A percentile compares a stretch with the other conserved stretches of the same genome.
Conservation (phyloP, 2,113 vertebrate genomes). For the Himantopus leucocephalus region DNA sequence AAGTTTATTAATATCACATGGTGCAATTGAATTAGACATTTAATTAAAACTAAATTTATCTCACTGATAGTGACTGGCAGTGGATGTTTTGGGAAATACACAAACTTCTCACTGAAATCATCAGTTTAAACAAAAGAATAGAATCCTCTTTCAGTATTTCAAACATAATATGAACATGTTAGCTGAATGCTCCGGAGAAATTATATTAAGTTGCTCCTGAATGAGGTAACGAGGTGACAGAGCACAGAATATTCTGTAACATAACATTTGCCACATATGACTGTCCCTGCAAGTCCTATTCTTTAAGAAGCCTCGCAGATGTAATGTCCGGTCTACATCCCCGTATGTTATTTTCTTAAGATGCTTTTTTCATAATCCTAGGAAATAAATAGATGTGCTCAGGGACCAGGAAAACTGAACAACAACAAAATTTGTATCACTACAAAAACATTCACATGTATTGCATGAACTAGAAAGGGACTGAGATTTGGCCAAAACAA, state of each 20-base stretch:
- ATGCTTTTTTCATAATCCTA: neutral
- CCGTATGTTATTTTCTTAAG: neutral
- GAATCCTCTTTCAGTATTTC: neutral
- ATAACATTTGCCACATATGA: neutral
- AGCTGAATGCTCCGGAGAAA: neutral
- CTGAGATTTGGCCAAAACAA: neutral
- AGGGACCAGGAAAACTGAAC: neutral
- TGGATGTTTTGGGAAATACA: neutral
- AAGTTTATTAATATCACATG: constrained; percentile 30
- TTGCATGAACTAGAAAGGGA: neutral
- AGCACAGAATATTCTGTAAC: neutral
- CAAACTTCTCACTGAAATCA: neutral
- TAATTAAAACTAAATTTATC: constrained; percentile 30
- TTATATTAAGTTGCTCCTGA: neutral
- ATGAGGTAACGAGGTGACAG: neutral
- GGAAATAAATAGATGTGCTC: neutral
- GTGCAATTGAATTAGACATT: neutral
- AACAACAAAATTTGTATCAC: neutral
- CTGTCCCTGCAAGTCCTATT: neutral
- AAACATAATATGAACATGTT: neutral
- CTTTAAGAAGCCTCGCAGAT: neutral
- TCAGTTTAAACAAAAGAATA: neutral
- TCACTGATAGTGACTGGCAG: neutral
- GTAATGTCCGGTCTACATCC: neutral
- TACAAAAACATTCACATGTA: neutral